Evolutionary conservation across 2,888 invertebrate genomes (phyloP), one percentile per base, ranked within the genome.

Genomic region (Orthosia cruda): DNA sequence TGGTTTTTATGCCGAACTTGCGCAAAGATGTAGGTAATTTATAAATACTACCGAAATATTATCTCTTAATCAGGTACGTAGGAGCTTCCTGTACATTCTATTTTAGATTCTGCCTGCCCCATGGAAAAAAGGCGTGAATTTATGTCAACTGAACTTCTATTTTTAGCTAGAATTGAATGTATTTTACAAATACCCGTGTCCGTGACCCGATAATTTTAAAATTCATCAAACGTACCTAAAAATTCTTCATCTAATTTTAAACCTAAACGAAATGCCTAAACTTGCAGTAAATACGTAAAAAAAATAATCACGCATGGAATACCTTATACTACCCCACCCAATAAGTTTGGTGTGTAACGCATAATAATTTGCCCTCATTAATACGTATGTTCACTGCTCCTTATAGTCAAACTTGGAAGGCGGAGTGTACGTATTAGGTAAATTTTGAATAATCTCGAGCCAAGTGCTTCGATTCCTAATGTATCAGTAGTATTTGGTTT

Each of bases 291-390:
- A 32, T 54, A 73, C 69, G 57, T 66, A 59, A 62, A 70, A 79
- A n/a, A 62, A 69, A 50, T 2, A 54, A 69, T 57, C 50, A 54
- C 65, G 23, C 49, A 50, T 68, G 74, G 64, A 70, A 81, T 77
- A 63, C 47, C 65, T 61, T 49, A 58, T 65, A 23, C 49, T 50
- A 84, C 84, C 67, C 84, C 74, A 70, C 85, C 85, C 80, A 84
- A 82, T 78, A 84, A 82, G 81, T 83, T 84, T 80, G 54, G 16
- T 65, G 57, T 50, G 69, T 59, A 75, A 57, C 69, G 83, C 68
- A 73, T 87, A 87, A 87, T 78, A 62, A 80, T 81, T 84, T 83
- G 77, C 74, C 74, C 83, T 84, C 80, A 83, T 88, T 87, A 79
- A 73, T 80, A 75, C 66, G 57, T 71, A 71, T 77, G 74, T 65